Conservation (phyloP, 1,140 invertebrate genomes). For the Philopotamus ludificatus region DNA sequence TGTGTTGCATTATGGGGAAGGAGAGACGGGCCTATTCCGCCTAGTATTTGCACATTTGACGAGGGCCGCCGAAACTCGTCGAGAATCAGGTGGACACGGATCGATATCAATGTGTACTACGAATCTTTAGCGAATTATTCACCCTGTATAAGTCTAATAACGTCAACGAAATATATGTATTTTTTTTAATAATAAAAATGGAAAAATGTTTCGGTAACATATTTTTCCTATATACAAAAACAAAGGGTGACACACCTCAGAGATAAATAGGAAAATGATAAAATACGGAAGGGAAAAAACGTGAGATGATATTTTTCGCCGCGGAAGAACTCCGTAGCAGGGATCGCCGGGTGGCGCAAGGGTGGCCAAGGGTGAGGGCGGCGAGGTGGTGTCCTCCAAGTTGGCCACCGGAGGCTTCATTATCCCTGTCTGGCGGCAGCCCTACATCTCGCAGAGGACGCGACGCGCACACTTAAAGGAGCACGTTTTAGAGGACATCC, state of each 20-base stretch:
- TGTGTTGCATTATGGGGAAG: not conserved
- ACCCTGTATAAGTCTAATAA: too few relatives aligned
- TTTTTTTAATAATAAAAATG: too few relatives aligned
- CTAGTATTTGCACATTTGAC: conserved; percentile 3
- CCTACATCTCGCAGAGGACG: conserved; percentile 14
- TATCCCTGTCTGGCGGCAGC: conserved; percentile 25
- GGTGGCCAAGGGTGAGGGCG: not conserved
- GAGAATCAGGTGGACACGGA: not conserved
- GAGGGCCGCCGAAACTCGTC: not conserved
- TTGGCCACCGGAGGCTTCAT: conserved; percentile 29
- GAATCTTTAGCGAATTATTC: not conserved
- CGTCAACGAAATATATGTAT: too few relatives aligned
- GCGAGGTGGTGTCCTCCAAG: not conserved
- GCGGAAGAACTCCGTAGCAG: not conserved
- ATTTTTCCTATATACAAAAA: too few relatives aligned
- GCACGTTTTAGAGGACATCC: conserved; percentile 22
- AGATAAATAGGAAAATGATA: conserved; percentile 5
- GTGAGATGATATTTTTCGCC: not conserved
- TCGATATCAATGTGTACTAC: not conserved
- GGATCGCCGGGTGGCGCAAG: not conserved
- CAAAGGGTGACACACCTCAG: not conserved
- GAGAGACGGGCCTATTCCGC: too few relatives aligned
- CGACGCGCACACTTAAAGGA: conserved; percentile 20
- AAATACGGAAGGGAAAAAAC: conserved; percentile 2
- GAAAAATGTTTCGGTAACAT: too few relatives aligned